Conservation (phyloP, 2,797 vertebrate species). For the Scleropages formosus region DNA sequence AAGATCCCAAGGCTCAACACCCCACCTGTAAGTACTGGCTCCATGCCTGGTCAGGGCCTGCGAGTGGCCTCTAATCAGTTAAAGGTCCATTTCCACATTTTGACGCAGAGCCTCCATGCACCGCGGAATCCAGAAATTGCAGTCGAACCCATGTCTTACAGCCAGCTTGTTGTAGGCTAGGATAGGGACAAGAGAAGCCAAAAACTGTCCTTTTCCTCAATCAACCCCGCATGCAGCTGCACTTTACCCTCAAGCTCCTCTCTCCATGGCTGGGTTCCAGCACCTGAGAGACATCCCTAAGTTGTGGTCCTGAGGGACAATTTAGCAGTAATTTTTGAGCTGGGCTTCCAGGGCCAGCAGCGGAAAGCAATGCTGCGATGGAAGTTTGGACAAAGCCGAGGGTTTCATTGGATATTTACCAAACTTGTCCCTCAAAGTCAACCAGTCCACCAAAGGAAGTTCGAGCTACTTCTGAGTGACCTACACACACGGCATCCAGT, state of each 20-base stretch:
- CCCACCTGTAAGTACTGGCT: conserved; percentile 49
- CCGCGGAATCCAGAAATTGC: conserved; percentile 46
- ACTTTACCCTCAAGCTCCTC: not conserved
- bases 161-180: too few species aligned
- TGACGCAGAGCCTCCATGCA: conserved; percentile 56
- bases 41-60: conserved; percentile 55
- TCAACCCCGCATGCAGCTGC: too few species aligned
- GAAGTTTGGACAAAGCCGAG: too few species aligned
- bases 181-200: too few species aligned
- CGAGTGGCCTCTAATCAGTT: conserved; percentile 71
- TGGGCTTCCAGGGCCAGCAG: too few species aligned
- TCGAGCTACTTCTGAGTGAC: too few species aligned
- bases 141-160: conserved; percentile 43
- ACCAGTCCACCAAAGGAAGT: too few species aligned
- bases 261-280: not conserved
- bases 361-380: too few species aligned
- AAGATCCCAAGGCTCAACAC: conserved; percentile 57
- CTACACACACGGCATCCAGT: too few species aligned
- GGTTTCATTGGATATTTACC: too few species aligned
- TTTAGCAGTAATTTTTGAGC: not conserved
- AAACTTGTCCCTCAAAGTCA: too few species aligned
- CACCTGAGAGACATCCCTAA: not conserved
- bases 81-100: conserved; percentile 65
- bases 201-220: too few species aligned
- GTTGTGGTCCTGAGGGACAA: not conserved